Evolutionary conservation across 2,797 vertebrate genomes (phyloP).

Genomic region (Lophius americanus): DNA sequence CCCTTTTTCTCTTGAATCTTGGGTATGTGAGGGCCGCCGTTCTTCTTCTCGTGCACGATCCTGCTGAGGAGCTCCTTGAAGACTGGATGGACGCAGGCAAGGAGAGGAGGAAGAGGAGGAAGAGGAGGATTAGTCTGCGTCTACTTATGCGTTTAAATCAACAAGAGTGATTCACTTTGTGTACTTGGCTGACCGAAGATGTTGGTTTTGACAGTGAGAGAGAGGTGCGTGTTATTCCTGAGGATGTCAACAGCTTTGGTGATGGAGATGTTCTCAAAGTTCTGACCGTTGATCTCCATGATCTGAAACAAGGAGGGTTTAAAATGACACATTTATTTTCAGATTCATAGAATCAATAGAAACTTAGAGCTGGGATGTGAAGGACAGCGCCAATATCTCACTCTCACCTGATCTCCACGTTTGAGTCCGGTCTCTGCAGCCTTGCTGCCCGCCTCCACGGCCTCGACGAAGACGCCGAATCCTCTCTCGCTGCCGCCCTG

Average conservation of each 20-base stretch:
- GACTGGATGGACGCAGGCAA: constrained; percentile 74
- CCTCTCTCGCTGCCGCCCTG: constrained; percentile 92
- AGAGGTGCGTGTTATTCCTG: constrained; percentile 94
- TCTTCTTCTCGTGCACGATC: constrained; percentile 90
- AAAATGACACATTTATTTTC: background rate
- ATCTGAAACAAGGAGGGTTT: constrained; percentile 79
- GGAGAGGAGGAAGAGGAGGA: background rate
- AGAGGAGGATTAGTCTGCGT: background rate
- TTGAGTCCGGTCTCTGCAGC: constrained; percentile 94
- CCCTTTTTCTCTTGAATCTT: constrained; percentile 97
- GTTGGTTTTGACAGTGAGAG: constrained; percentile 96
- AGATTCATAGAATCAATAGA: background rate
- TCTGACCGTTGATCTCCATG: constrained; percentile 98
- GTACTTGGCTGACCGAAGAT: constrained; percentile 90
- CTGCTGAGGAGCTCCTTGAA: constrained; percentile 96
- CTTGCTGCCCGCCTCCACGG: constrained; percentile 89
- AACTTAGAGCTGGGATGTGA: background rate
- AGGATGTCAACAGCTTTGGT: constrained; percentile 94
- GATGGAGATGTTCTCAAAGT: constrained; percentile 96
- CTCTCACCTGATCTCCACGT: constrained; percentile 92
- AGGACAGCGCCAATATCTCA: too few relatives aligned
- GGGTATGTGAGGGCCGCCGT: constrained; percentile 91
- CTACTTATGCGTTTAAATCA: background rate
- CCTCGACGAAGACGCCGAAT: constrained; percentile 94
- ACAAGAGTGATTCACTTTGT: background rate